Evolutionary conservation across 2,113 vertebrate genomes (phyloP).

Genomic region (Sigmodon hispidus): DNA sequence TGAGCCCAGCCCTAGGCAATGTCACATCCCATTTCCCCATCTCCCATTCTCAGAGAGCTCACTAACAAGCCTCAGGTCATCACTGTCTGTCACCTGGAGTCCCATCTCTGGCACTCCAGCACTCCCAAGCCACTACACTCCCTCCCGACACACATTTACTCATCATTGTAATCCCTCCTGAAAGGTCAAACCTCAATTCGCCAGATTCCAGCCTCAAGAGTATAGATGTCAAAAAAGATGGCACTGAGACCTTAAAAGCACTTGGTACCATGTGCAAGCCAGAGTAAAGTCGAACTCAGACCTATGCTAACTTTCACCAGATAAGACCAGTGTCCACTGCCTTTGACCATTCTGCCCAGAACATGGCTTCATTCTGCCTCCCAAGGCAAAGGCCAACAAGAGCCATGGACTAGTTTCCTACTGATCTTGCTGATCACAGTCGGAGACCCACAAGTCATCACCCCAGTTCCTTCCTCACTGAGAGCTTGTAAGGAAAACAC

Average conservation of each 20-base stretch:
- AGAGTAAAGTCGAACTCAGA: neutral
- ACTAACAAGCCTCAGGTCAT: neutral
- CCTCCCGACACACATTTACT: neutral
- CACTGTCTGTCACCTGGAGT: neutral
- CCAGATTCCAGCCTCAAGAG: neutral
- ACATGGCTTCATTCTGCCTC: neutral
- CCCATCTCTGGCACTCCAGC: neutral
- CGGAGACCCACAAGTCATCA: neutral
- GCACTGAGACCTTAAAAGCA: neutral
- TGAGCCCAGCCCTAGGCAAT: neutral
- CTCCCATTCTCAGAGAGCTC: neutral
- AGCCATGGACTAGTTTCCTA: neutral
- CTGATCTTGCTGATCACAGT: neutral
- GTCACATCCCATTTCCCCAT: neutral
- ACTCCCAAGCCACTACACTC: neutral
- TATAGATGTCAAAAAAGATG: neutral
- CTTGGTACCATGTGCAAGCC: neutral
- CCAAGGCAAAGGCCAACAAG: neutral
- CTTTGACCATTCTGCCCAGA: neutral
- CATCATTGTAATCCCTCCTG: neutral
- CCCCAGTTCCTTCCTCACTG: neutral
- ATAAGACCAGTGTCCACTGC: neutral
- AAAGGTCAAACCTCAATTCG: too few species aligned
- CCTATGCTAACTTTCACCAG: neutral
- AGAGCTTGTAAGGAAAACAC: neutral